phyloP scores from a whole-genome alignment of 2,797 vertebrate species.

The Ceryle rudis region DNA sequence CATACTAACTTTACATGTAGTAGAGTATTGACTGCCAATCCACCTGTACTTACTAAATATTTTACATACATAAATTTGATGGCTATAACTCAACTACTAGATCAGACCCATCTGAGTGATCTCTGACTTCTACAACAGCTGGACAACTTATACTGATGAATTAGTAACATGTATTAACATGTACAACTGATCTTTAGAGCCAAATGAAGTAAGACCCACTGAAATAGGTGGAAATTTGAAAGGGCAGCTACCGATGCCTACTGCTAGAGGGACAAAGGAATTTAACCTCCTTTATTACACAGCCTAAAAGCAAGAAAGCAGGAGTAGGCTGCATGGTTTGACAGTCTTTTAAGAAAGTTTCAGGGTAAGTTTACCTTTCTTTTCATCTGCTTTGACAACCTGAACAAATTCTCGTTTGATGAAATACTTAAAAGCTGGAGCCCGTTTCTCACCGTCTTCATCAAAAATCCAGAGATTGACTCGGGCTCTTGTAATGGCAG shows the following conservation, averaged over 20 bases:
- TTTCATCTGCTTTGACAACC: constrained; percentile 82
- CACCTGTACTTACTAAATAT: background rate
- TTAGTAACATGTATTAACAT: background rate
- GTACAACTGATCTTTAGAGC: background rate
- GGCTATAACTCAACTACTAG: background rate
- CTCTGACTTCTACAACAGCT: background rate
- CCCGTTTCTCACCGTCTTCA: constrained; percentile 80
- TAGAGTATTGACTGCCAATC: background rate
- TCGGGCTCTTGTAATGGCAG: constrained; percentile 83
- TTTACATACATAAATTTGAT: background rate
- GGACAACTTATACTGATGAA: background rate
- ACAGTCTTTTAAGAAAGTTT: background rate
- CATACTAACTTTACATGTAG: background rate
- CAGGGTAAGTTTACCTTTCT: constrained; percentile 75
- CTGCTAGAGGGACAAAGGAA: background rate
- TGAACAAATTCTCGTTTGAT: constrained; percentile 76
- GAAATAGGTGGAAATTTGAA: background rate
- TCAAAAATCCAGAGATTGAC: constrained; percentile 89
- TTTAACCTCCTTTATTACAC: background rate
- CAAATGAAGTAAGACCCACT: background rate
- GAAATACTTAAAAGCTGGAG: constrained; percentile 84
- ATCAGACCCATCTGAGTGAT: background rate
- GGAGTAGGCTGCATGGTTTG: background rate
- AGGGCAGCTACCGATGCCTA: background rate
- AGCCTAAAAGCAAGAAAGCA: background rate